Percentiles rank a stretch among this genome's conserved stretches.
These are phyloP conservation scores for Micropterix aruncella DNA, from an alignment of 2,888 invertebrate species.

Conservation along the genomic window DNA sequence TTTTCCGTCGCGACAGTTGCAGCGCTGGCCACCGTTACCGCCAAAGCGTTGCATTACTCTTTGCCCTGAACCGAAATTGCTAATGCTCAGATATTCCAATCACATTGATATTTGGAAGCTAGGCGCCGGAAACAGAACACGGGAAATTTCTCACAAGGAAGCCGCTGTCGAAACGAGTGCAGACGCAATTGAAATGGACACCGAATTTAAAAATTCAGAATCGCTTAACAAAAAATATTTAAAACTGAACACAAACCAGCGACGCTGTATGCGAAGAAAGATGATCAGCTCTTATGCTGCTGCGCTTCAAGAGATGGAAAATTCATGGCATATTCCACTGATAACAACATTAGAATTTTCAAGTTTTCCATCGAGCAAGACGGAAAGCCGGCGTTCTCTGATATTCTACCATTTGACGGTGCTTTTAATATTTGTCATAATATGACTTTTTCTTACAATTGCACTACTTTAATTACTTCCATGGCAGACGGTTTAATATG, in stretches of 20 bases:
- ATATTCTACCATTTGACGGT: slow-evolving; percentile 21
- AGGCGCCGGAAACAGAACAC: slow-evolving; percentile 25
- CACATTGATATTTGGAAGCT: slow-evolving; percentile 47
- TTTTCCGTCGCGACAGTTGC: slow-evolving; percentile 49
- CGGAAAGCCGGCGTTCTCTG: slow-evolving; percentile 17
- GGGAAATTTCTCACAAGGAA: too few relatives aligned
- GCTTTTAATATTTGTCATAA: slow-evolving; percentile 22
- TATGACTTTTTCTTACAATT: slow-evolving; percentile 25
- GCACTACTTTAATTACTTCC: slow-evolving; percentile 24
- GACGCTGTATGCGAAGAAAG: slow-evolving; percentile 10
- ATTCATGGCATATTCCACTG: slow-evolving; percentile 64
- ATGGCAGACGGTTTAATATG: slow-evolving; percentile 23
- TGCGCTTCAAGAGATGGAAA: slow-evolving; percentile 56
- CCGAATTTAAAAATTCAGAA: too few relatives aligned
- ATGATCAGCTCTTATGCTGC: slow-evolving; percentile 54
- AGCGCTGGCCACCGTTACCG: slow-evolving; percentile 60
- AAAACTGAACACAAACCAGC: too few relatives aligned
- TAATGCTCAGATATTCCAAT: slow-evolving; percentile 30
- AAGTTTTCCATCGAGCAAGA: slow-evolving; percentile 36
- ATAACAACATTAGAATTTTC: slow-evolving; percentile 47
- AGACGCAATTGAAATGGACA: too few relatives aligned
- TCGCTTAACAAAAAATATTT: too few relatives aligned
- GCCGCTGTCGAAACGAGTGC: too few relatives aligned
- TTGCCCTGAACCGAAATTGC: slow-evolving; percentile 34
- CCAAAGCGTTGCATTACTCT: slow-evolving; percentile 42